These are phyloP conservation scores for Elephantulus edwardii DNA, from an alignment of 2,113 vertebrate species.

Conservation along the genomic window DNA sequence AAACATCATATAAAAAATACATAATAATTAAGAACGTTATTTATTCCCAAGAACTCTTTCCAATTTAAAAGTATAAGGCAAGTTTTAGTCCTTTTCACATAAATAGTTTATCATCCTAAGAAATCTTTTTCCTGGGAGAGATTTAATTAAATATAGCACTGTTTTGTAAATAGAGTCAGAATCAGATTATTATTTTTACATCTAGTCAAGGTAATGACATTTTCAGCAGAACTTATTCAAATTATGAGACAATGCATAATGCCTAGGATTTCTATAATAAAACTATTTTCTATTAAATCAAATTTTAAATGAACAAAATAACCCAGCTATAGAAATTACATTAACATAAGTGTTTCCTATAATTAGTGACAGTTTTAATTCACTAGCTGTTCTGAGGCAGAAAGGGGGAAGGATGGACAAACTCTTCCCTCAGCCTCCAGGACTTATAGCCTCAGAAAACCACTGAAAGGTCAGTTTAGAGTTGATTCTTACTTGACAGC, in stretches of 20 bases:
- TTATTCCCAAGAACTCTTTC: slow-evolving; percentile 3
- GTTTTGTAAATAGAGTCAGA: slow-evolving; percentile 40
- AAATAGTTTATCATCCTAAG: slow-evolving; percentile 32
- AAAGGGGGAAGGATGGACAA: too few species aligned
- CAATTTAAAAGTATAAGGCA: slow-evolving; percentile 32
- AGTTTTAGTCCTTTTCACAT: not conserved
- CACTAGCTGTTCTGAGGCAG: too few species aligned
- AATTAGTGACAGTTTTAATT: too few species aligned
- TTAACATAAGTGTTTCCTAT: too few species aligned
- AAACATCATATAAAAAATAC: not conserved
- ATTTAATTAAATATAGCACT: slow-evolving; percentile 50
- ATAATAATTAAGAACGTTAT: not conserved
- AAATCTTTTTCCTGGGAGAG: slow-evolving; percentile 8
- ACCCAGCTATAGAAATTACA: too few species aligned
- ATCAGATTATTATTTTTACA: slow-evolving; percentile 8
- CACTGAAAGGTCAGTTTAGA: too few species aligned
- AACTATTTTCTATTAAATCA: not conserved
- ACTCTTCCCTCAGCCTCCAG: too few species aligned
- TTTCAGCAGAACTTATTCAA: not conserved
- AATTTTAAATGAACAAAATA: slow-evolving; percentile 23
- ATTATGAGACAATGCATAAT: slow-evolving; percentile 55
- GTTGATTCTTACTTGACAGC: too few species aligned
- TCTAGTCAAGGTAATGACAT: slow-evolving; percentile 32
- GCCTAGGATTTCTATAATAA: not conserved
- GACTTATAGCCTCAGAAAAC: too few species aligned